Evolutionary conservation across 2,888 invertebrate genomes (phyloP).

Genomic region (Pimpla rufipes): DNA sequence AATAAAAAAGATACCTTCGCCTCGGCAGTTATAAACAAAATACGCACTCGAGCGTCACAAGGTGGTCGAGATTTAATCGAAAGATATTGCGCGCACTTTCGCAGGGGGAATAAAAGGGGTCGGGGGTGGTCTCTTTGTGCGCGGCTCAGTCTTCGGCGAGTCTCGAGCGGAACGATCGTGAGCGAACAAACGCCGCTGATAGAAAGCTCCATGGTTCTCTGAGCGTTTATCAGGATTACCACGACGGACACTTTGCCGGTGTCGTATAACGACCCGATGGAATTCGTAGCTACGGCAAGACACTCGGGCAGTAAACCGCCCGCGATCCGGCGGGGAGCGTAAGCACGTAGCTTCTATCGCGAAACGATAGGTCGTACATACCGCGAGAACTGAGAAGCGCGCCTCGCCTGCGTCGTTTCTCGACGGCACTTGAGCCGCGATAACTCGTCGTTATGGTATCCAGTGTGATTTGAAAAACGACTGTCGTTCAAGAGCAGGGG

Average conservation of each 20-base stretch:
- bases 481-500: conserved; percentile 25
- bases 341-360: conserved; percentile 15
- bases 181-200: conserved; percentile 29
- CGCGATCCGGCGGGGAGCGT: conserved; percentile 9
- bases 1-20: background rate
- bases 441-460: conserved; percentile 31
- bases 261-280: conserved; percentile 50
- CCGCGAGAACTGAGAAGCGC: background rate
- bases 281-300: conserved; percentile 54
- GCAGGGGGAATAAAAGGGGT: conserved; percentile 18
- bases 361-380: background rate
- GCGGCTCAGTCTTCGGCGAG: conserved; percentile 6
- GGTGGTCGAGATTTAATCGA: conserved; percentile 34
- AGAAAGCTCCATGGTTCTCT: conserved; percentile 29
- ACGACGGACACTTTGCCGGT: conserved; percentile 32
- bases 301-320: conserved; percentile 32
- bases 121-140: conserved; percentile 28
- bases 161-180: conserved; percentile 31
- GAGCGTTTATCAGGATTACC: conserved; percentile 43
- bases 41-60: conserved; percentile 1
- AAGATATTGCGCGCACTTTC: conserved; percentile 25
- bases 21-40: background rate
- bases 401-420: conserved; percentile 9
- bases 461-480: conserved; percentile 26
- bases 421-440: conserved; percentile 3